phyloP scores from a whole-genome alignment of 2,113 vertebrate genomes.

The Macroglossus sobrinus region DNA sequence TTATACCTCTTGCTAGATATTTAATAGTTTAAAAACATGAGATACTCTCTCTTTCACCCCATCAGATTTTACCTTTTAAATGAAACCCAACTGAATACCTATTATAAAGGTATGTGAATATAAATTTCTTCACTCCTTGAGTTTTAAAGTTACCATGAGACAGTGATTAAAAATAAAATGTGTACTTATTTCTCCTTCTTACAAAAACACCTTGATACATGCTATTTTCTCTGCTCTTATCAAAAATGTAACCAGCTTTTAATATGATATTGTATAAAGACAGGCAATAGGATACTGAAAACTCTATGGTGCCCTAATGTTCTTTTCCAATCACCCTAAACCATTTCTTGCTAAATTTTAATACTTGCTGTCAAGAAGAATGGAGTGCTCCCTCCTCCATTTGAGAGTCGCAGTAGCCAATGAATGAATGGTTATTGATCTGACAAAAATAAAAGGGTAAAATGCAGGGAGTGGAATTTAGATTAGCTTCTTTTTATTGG shows the following conservation, averaged over 20 bases:
- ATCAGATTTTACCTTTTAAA: constrained; percentile 12
- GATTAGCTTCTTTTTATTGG: constrained; percentile 37
- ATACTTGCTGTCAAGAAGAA: constrained; percentile 56
- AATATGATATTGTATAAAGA: background rate
- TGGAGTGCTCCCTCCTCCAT: background rate
- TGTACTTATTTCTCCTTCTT: background rate
- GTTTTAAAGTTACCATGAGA: background rate
- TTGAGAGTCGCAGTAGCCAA: constrained; percentile 23
- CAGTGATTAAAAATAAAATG: constrained; percentile 30
- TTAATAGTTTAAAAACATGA: constrained; percentile 22
- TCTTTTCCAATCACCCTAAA: constrained; percentile 5
- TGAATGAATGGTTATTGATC: constrained; percentile 54
- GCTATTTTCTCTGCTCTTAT: background rate
- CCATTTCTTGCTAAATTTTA: constrained; percentile 40
- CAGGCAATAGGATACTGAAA: background rate
- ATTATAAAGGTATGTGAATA: background rate
- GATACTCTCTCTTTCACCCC: background rate
- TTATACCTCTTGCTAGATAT: background rate
- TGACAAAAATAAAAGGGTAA: constrained; percentile 48
- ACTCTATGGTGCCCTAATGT: background rate
- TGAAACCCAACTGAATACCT: background rate
- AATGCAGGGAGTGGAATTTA: constrained; percentile 50
- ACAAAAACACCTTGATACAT: background rate
- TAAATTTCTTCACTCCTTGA: background rate
- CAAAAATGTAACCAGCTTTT: constrained; percentile 8